Conservation (phyloP, 2,113 vertebrate species). For the Cololabis saira region DNA sequence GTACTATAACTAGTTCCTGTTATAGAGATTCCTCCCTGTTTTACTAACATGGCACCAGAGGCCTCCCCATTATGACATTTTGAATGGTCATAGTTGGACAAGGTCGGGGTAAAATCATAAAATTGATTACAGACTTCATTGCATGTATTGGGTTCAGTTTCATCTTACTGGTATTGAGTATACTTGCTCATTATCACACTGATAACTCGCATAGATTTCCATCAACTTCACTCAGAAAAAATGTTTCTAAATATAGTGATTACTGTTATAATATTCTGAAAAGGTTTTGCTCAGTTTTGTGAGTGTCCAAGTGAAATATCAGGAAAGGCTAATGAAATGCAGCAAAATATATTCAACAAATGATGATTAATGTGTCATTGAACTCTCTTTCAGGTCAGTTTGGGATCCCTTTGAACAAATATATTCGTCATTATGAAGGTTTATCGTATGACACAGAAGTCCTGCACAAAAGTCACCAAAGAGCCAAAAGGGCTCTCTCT, state of each 20-base stretch:
- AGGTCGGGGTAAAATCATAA: background rate
- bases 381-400: conserved; percentile 86
- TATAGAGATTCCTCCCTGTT: conserved; percentile 2
- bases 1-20: conserved; percentile 5
- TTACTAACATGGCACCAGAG: background rate
- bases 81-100: background rate
- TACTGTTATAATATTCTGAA: too few relatives aligned
- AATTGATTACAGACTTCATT: background rate
- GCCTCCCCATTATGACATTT: conserved; percentile 1
- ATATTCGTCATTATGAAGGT: conserved; percentile 95
- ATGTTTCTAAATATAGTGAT: too few relatives aligned
- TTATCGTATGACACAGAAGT: conserved; percentile 90
- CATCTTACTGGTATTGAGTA: background rate
- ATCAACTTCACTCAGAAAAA: too few relatives aligned
- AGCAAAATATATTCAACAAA: background rate
- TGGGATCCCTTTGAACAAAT: conserved; percentile 90
- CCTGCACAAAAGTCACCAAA: conserved; percentile 95
- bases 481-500: conserved; percentile 92
- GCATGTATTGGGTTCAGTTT: too few relatives aligned
- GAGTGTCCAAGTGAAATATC: background rate
- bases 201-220: too few relatives aligned
- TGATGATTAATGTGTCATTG: conserved; percentile 5
- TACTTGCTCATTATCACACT: background rate
- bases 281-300: background rate
- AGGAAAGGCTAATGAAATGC: too few relatives aligned